Evolutionary conservation across 2,113 vertebrate genomes (phyloP).

Genomic region (mouse (Mus musculus)): GRCm39 chr2:145380001-145380500

Average conservation of each 20-base stretch:
- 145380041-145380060: background rate
- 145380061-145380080: background rate
- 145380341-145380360: background rate
- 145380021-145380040: background rate
- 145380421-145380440: background rate
- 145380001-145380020: background rate
- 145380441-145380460: constrained; percentile 1
- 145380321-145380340: background rate
- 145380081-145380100: background rate
- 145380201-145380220: background rate
- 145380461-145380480: background rate
- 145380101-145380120: background rate
- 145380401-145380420: background rate
- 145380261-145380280: background rate
- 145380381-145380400: background rate
- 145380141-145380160: background rate
- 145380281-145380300: background rate
- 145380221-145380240: background rate
- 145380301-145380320: background rate
- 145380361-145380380: background rate
- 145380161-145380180: background rate
- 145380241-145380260: background rate
- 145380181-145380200: background rate
- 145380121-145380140: background rate
- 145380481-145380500: background rate